Conservation (phyloP, 1,140 invertebrate species). For the Pissodes strobi region DNA sequence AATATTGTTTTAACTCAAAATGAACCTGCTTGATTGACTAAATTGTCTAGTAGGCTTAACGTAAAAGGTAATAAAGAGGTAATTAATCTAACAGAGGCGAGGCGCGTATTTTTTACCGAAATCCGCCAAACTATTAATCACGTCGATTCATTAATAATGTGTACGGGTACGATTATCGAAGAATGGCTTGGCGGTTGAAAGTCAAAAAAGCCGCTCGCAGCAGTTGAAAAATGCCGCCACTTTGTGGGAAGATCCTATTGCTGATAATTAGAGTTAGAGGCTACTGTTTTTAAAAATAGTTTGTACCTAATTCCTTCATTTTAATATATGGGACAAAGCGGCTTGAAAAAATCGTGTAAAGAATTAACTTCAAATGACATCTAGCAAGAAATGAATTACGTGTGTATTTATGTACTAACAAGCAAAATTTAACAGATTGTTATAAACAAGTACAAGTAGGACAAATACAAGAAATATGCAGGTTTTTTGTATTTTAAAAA, state of each 20-base stretch:
- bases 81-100: conserved; percentile 34
- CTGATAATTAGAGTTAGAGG: conserved; percentile 26
- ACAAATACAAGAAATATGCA: too few species aligned
- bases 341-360: too few species aligned
- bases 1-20: conserved; percentile 31
- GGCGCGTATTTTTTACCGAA: conserved; percentile 35
- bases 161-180: conserved; percentile 32
- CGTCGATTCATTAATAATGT: conserved; percentile 32
- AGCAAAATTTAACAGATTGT: too few species aligned
- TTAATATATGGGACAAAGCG: too few species aligned
- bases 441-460: too few species aligned
- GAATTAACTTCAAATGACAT: too few species aligned
- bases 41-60: conserved; percentile 29
- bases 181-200: conserved; percentile 23
- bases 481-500: too few species aligned
- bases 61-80: conserved; percentile 35
- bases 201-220: conserved; percentile 26
- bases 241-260: conserved; percentile 31
- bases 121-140: conserved; percentile 34
- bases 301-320: too few species aligned
- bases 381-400: too few species aligned
- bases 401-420: too few species aligned
- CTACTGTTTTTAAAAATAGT: too few species aligned
- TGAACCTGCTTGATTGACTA: conserved; percentile 28
- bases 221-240: conserved; percentile 30